phyloP scores from a whole-genome alignment of 30 jellyfish, hydroid and myxozoan genomes.

The Hydractinia echinata region DNA sequence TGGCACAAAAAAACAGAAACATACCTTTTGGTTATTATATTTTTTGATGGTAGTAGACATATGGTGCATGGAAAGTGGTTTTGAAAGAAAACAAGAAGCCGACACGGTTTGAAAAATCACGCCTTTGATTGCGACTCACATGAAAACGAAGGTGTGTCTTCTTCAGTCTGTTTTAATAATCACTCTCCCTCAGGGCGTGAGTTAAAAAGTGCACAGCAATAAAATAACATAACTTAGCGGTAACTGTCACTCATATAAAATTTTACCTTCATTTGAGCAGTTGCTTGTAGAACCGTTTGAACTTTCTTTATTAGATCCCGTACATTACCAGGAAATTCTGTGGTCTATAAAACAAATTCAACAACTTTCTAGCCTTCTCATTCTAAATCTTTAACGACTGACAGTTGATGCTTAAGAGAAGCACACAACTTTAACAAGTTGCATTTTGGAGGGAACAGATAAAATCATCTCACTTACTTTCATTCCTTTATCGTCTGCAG shows the following conservation, averaged over 20 bases:
- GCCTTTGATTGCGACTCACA: no score
- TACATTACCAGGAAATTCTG: conserved; percentile 95
- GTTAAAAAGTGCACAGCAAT: no score
- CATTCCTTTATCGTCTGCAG: conserved; percentile 90
- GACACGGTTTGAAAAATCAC: no score
- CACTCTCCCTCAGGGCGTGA: no score
- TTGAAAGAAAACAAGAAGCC: no score
- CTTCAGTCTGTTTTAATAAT: no score
- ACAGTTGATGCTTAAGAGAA: not conserved
- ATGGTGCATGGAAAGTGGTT: no score
- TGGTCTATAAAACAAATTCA: conserved; percentile 40
- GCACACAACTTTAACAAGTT: not conserved
- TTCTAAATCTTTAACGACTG: not conserved
- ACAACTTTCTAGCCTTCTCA: not conserved
- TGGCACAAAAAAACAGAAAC: not conserved
- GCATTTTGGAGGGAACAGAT: not conserved
- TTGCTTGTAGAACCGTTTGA: conserved; percentile 95
- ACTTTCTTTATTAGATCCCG: conserved; percentile 93
- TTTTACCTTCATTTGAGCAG: conserved; percentile 93
- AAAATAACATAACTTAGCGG: no score
- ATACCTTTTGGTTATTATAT: not conserved
- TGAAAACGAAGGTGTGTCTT: no score
- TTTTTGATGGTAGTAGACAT: not conserved
- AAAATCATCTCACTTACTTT: conserved; percentile 35
- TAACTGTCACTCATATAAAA: not conserved